Base-by-base conservation (phyloP, 2,797 vertebrate species). In the Limosa lapponica region DNA sequence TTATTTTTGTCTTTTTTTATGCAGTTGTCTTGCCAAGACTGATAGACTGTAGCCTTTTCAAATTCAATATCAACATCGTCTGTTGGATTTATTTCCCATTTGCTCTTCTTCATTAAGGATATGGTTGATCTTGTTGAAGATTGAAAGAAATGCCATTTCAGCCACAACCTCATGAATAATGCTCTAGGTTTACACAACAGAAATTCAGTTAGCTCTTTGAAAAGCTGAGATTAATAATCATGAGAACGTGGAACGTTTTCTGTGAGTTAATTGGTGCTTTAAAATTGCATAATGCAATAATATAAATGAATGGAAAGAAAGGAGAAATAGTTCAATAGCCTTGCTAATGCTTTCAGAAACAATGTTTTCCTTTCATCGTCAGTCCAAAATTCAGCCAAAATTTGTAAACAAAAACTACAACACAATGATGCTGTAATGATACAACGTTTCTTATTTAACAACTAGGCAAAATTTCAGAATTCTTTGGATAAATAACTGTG, bases 161-260 rank as follows among this genome's bases (percentile, higher is more conserved):
- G 46, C 37, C n/a, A 57, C 37, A 89, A 36, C 48, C 52, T 95
- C 80, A 96, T 81, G 64, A 95, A 88, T 94, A 87, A 95, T 94
- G 36, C 80, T 91, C 73, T 82, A 27, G 8, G 69, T 96, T 97
- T 95, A 78, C 88, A 95, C 57, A 93, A 58, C 90, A 95, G 81
- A 89, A 95, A 86, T 86, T 95, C 82, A 54, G 77, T 93, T 84
- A 85, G 83, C 58, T 85, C 51, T 66, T 90, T 92, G 75, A 94
- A 94, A 95, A 92, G 25, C 49, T 77, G 74, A 95, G 48, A 94
- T 89, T 96, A 87, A 95, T 95, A 95, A 88, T 93, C 86, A 91
- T 85, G 74, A 93, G 77, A 87, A 91, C 27, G 34, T 93, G 49
- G 52, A 93, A 85, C 9, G 30, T 86, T 78, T 96, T 82, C 83